Base-by-base conservation (phyloP, 2,113 vertebrate species). In the Bos javanicus region DNA sequence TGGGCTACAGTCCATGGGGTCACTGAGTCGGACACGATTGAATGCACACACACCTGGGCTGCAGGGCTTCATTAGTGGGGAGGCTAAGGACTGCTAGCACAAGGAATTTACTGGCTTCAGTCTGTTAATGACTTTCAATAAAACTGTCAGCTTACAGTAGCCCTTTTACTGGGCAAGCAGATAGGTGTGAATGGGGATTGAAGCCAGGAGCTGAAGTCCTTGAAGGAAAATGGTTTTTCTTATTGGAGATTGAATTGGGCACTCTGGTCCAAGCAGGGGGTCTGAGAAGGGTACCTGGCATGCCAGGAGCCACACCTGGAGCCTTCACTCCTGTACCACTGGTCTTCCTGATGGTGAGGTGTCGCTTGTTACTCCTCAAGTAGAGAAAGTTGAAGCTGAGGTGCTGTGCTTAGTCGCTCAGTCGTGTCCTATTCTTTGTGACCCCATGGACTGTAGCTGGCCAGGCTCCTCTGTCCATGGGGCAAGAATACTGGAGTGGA, bases 41-140 rank as follows among this genome's bases (percentile, higher is more conserved):
- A 76, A 25, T 2, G 39, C 71, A 26, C 39, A 74, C 71, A 76
- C 23, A 43, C 82, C 21, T 14, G 39, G 83, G 54, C 62, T 28
- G 2, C 16, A 91, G 28, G 64, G 30, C 87, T 94, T 80, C 6
- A 0, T 81, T 50, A 30, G n/a, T n/a, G 56, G 89, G 86, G 64
- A 95, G 64, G 86, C 54, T 59, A 23, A 87, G n/a, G 46, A 28
- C 54, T 80, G 2, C 91, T 83, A 60, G 60, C 85, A 5, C 33
- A 3, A 59, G 81, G 17, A 36, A 26, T 88, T 96, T 88, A 81
- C 59, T 96, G 84, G 36, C 25, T 95, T 94, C 36, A 7, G 57
- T 88, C n/a, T 71, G 28, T 89, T 62, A 54, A 59, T 95, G 52
- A 62, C 50, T 86, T 97, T 50, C 78, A 71, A 8, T 87, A 57